Conservation (phyloP, 37 sponge, comb jelly and placozoan species). For the Chondrosia reniformis region DNA sequence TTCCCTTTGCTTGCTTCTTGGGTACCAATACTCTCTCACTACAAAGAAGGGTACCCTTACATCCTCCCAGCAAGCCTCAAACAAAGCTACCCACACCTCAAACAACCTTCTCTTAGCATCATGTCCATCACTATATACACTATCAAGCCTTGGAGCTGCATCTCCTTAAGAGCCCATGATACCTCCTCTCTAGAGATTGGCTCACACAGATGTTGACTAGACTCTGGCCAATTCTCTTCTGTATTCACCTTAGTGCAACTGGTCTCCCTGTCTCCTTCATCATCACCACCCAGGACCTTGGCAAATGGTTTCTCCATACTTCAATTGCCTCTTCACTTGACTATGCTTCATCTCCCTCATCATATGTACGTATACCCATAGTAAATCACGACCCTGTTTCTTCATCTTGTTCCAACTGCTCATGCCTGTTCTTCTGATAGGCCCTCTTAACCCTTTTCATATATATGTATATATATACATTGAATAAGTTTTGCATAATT, state of each 20-base stretch:
- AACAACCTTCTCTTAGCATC: too few relatives aligned
- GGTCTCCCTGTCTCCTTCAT: neutral
- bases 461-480: too few relatives aligned
- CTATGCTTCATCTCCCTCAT: neutral
- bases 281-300: neutral
- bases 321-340: neutral
- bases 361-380: neutral
- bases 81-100: too few relatives aligned
- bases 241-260: neutral
- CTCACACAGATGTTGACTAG: neutral
- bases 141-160: too few relatives aligned
- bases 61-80: neutral
- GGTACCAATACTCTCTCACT: neutral
- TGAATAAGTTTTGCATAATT: too few relatives aligned
- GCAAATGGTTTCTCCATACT: neutral
- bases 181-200: too few relatives aligned
- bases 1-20: neutral
- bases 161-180: too few relatives aligned
- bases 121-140: too few relatives aligned
- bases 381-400: constrained; percentile 10
- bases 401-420: constrained; percentile 5
- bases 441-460: neutral
- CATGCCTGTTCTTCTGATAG: neutral
- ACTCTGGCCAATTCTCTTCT: neutral
- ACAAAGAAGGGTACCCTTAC: neutral